phyloP scores from a whole-genome alignment of 2,888 invertebrate species.

The Netelia fuscicornis region DNA sequence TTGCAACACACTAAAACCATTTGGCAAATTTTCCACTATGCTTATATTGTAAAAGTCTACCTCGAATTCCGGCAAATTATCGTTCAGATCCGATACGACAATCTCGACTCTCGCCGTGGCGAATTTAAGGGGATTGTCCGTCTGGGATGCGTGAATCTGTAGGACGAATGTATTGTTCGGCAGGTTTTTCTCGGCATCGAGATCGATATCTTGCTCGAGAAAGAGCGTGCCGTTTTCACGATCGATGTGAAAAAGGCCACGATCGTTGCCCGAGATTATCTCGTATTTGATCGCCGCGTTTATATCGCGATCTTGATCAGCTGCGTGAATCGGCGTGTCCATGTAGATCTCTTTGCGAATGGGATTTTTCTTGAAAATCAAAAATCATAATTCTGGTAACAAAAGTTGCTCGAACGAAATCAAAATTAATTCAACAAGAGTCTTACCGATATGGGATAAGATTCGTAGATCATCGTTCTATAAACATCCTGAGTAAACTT shows the following conservation, averaged over 20 bases:
- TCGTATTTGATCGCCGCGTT: slow-evolving; percentile 91
- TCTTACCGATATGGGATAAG: slow-evolving; percentile 92
- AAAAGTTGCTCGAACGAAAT: slow-evolving; percentile 16
- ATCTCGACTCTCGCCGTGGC: slow-evolving; percentile 91
- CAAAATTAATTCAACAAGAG: slow-evolving; percentile 11
- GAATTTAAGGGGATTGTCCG: slow-evolving; percentile 91
- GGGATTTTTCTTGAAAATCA: slow-evolving; percentile 87
- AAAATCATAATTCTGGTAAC: slow-evolving; percentile 7
- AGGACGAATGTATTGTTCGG: slow-evolving; percentile 92
- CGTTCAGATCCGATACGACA: slow-evolving; percentile 91
- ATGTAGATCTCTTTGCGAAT: slow-evolving; percentile 91
- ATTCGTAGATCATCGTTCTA: slow-evolving; percentile 92
- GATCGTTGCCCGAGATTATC: slow-evolving; percentile 92
- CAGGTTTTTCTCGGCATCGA: slow-evolving; percentile 90
- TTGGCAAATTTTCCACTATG: slow-evolving; percentile 95
- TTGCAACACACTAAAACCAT: slow-evolving; percentile 90
- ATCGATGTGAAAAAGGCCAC: slow-evolving; percentile 91
- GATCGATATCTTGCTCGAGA: slow-evolving; percentile 92
- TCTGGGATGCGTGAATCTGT: slow-evolving; percentile 92
- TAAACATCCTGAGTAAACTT: slow-evolving; percentile 93
- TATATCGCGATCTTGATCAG: slow-evolving; percentile 92
- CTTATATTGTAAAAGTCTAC: slow-evolving; percentile 96
- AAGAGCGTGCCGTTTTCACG: slow-evolving; percentile 91
- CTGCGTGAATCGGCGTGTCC: slow-evolving; percentile 90
- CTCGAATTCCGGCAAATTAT: slow-evolving; percentile 95